These are phyloP conservation scores for Hemiscyllium ocellatum DNA, from an alignment of 2,113 vertebrate species.

Conservation along the genomic window DNA sequence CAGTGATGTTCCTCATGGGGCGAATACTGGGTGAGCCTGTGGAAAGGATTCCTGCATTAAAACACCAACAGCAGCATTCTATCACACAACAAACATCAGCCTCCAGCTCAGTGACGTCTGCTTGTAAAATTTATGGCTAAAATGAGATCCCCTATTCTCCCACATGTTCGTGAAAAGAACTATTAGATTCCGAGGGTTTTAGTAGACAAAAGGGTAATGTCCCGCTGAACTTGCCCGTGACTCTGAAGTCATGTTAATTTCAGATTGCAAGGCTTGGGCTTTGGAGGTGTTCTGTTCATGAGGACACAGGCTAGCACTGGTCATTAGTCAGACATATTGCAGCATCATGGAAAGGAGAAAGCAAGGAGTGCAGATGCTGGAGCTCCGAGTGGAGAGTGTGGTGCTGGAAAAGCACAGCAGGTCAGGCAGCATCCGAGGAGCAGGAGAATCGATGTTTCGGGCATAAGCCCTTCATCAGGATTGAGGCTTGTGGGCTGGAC, in stretches of 20 bases:
- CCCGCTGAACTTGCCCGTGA: background rate
- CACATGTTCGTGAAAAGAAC: background rate
- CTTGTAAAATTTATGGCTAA: background rate
- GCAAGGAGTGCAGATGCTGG: no score
- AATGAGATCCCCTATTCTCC: background rate
- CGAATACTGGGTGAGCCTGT: slow-evolving; percentile 91
- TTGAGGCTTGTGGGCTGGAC: no score
- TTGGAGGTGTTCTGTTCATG: background rate
- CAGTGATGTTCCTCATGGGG: slow-evolving; percentile 93
- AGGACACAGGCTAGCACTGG: background rate
- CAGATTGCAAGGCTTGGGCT: no score
- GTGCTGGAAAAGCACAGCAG: no score
- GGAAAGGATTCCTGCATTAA: background rate
- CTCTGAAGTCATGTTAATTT: background rate
- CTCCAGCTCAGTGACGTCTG: background rate
- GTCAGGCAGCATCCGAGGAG: no score
- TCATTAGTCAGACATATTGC: background rate
- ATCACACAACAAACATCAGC: background rate
- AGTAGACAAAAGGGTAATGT: background rate
- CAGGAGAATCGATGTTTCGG: no score
- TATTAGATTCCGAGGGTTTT: background rate
- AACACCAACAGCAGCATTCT: slow-evolving; percentile 10
- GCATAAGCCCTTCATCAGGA: no score
- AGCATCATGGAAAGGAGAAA: no score
- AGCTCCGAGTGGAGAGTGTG: no score